phyloP scores from a whole-genome alignment of 2,888 invertebrate species.

The Phengaris alcon region DNA sequence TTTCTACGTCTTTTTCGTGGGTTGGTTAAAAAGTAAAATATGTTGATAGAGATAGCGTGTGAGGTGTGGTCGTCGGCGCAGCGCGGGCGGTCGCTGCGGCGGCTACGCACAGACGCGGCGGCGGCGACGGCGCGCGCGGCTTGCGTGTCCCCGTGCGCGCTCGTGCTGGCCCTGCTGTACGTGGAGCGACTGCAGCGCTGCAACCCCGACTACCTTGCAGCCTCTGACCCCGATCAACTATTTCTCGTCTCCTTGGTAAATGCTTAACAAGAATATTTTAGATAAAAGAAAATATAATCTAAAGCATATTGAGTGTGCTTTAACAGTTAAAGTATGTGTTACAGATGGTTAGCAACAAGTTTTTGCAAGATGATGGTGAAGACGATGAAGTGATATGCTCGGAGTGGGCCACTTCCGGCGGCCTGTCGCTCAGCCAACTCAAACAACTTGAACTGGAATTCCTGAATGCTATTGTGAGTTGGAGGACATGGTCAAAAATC shows the following conservation, averaged over 20 bases:
- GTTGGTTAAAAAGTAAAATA: no score
- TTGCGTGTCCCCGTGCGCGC: constrained; percentile 93
- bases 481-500: background rate
- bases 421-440: constrained; percentile 85
- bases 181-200: constrained; percentile 90
- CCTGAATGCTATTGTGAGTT: constrained; percentile 91
- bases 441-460: constrained; percentile 93
- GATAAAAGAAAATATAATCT: no score
- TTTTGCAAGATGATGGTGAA: constrained; percentile 94
- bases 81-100: constrained; percentile 86
- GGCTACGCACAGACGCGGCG: constrained; percentile 87
- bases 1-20: no score
- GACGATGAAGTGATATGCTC: constrained; percentile 94
- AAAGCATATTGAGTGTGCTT: background rate
- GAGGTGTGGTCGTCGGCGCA: constrained; percentile 89
- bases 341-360: constrained; percentile 98
- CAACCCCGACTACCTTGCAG: constrained; percentile 90
- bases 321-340: constrained; percentile 28
- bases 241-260: constrained; percentile 95
- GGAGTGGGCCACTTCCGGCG: constrained; percentile 95
- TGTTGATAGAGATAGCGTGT: constrained; percentile 86
- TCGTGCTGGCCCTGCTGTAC: constrained; percentile 95
- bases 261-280: background rate
- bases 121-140: constrained; percentile 88
- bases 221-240: constrained; percentile 92